Conservation (phyloP, 2,797 vertebrate genomes). For the Peromyscus attwateri region DNA sequence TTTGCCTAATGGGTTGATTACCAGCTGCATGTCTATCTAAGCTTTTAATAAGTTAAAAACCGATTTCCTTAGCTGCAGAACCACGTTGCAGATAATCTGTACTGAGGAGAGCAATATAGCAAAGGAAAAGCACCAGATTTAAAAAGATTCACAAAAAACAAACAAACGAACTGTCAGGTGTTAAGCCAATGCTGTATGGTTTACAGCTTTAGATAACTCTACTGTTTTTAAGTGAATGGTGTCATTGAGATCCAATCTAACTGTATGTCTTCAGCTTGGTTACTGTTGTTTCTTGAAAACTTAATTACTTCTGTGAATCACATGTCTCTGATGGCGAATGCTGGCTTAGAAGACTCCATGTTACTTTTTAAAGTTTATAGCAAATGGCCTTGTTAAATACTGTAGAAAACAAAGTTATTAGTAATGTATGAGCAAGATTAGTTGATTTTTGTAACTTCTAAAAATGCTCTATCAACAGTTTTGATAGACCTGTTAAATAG, state of each 20-base stretch:
- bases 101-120: neutral
- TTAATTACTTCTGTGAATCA: conserved; percentile 13
- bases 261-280: conserved; percentile 28
- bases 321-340: conserved; percentile 16
- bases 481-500: neutral
- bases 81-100: conserved; percentile 1
- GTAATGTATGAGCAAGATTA: neutral
- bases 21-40: neutral
- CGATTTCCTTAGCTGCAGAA: conserved; percentile 34
- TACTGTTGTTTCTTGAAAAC: conserved; percentile 16
- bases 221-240: conserved; percentile 6
- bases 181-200: neutral
- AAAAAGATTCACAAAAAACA: neutral
- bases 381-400: conserved; percentile 13
- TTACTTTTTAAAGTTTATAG: conserved; percentile 63
- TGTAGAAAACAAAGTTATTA: conserved; percentile 12
- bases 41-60: conserved; percentile 35
- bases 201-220: neutral
- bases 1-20: neutral
- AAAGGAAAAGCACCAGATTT: conserved; percentile 29
- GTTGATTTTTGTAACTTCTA: conserved; percentile 29
- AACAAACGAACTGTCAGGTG: neutral
- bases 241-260: conserved; percentile 33
- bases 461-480: conserved; percentile 18
- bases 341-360: neutral